Evolutionary conservation across 2,113 vertebrate species (phyloP).

Genomic region (Myotis lucifugus): DNA sequence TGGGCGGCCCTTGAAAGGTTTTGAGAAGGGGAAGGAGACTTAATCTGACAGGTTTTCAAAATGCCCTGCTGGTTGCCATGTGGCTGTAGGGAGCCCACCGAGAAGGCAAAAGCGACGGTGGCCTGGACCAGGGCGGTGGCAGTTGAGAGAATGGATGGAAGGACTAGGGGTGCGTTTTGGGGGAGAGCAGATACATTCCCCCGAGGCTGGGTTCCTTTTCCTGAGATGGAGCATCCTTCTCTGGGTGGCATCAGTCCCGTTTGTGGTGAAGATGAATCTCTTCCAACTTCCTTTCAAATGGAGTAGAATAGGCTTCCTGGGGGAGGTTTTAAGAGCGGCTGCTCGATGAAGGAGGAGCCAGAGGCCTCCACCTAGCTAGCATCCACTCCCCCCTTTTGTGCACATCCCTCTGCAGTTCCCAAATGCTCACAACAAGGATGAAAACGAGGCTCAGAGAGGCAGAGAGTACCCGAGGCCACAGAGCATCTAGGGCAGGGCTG

Average conservation of each 20-base stretch:
- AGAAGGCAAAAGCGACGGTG: background rate
- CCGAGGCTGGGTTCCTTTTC: background rate
- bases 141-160: background rate
- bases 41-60: conserved; percentile 37
- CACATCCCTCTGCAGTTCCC: background rate
- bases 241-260: background rate
- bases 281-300: conserved; percentile 3
- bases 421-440: background rate
- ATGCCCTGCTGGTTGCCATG: background rate
- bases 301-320: background rate
- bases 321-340: conserved; percentile 2
- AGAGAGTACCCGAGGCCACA: background rate
- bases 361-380: background rate
- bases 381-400: background rate
- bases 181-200: background rate
- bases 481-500: background rate
- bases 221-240: background rate
- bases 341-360: background rate
- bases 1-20: conserved; percentile 32
- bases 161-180: background rate
- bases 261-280: background rate
- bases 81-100: background rate
- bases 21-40: conserved; percentile 30
- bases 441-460: conserved; percentile 45
- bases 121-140: background rate